Evolutionary conservation across 2,113 vertebrate species (phyloP).

Genomic region (Eulacestoma nigropectus): DNA sequence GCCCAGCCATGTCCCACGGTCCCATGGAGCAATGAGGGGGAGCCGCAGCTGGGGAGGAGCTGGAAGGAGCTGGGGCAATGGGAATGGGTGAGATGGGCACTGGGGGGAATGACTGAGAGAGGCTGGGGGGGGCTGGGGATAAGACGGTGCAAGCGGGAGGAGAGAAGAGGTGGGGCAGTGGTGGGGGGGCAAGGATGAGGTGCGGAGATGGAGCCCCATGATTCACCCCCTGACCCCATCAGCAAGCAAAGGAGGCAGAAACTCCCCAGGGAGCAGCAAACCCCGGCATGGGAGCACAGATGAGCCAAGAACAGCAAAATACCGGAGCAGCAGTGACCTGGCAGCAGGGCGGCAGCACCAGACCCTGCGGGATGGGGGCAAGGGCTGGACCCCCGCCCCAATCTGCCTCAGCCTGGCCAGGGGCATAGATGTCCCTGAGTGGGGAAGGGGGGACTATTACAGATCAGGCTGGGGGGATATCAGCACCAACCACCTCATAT

Average conservation of each 20-base stretch:
- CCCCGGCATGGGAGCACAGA: background rate
- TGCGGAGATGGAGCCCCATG: rapidly evolving
- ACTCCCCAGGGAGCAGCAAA: background rate
- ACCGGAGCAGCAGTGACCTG: rapidly evolving
- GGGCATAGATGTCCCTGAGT: background rate
- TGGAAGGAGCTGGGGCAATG: background rate
- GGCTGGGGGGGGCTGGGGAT: background rate
- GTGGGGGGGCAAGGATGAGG: background rate
- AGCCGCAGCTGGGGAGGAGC: background rate
- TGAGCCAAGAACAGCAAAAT: background rate
- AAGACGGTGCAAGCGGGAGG: background rate
- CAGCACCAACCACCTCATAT: background rate
- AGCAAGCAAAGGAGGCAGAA: background rate
- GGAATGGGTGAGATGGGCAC: background rate
- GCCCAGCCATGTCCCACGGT: rapidly evolving
- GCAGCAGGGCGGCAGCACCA: rapidly evolving
- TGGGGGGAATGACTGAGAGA: background rate
- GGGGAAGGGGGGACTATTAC: rapidly evolving
- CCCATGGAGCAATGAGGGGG: background rate
- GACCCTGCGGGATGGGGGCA: rapidly evolving
- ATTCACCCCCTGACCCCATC: background rate
- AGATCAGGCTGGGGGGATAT: background rate
- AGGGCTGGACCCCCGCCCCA: rapidly evolving
- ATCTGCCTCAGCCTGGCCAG: rapidly evolving
- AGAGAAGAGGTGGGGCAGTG: background rate